Conservation (phyloP, 2,888 invertebrate genomes). For the Podabrus alpinus region DNA sequence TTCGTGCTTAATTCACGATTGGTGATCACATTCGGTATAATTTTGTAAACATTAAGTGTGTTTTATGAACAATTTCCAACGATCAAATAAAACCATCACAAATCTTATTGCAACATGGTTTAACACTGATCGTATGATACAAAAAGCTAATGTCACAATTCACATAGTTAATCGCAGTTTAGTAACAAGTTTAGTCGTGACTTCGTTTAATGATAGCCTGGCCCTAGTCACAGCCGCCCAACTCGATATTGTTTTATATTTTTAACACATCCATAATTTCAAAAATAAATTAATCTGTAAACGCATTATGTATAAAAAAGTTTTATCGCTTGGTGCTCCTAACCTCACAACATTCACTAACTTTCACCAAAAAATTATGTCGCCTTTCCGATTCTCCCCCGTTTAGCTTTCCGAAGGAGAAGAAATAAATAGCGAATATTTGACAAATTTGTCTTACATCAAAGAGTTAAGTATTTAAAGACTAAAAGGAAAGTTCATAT, state of each 20-base stretch:
- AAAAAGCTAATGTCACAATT: slow-evolving; percentile 48
- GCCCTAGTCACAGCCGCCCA: slow-evolving; percentile 42
- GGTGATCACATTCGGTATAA: slow-evolving; percentile 27
- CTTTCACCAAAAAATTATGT: not conserved
- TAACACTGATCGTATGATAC: slow-evolving; percentile 41
- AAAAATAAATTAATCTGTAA: slow-evolving; percentile 4
- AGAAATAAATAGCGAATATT: not conserved
- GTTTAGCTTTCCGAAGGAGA: not conserved
- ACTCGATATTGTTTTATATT: slow-evolving; percentile 33
- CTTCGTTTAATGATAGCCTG: slow-evolving; percentile 47
- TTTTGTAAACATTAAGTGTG: slow-evolving; percentile 26
- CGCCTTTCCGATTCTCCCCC: not conserved
- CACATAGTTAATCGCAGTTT: slow-evolving; percentile 47
- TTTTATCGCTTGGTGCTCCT: not conserved
- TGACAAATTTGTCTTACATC: not conserved
- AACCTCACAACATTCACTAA: not conserved
- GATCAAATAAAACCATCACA: slow-evolving; percentile 25
- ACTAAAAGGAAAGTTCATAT: slow-evolving; percentile 25
- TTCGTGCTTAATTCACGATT: slow-evolving; percentile 27
- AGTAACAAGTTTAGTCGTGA: slow-evolving; percentile 47
- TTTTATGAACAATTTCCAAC: slow-evolving; percentile 23
- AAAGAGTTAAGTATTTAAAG: not conserved
- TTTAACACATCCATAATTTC: slow-evolving; percentile 12
- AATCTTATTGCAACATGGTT: slow-evolving; percentile 28
- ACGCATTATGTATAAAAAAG: not conserved